Base-by-base conservation (phyloP, 2,888 invertebrate genomes). In the Melanchra persicariae region DNA sequence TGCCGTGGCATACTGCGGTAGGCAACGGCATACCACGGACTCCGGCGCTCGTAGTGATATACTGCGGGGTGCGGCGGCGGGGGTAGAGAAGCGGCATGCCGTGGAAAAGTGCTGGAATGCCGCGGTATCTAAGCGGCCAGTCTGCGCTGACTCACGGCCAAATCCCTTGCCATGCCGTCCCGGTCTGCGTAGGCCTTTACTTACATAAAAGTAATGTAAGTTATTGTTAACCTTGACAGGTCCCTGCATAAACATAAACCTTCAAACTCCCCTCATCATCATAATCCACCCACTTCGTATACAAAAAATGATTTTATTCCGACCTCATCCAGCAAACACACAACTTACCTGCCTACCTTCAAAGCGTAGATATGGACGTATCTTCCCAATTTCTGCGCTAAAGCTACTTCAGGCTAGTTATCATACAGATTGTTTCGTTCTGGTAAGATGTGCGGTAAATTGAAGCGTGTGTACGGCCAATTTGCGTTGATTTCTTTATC, bases 401-500 rank as follows among this genome's bases (percentile, higher is more conserved):
- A 74, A 80, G 57, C 75, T 77, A 76, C 84, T 74, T 51, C 34
- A 19, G 19, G 8, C 69, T 72, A 70, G 75, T 85, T 86, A 86
- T 82, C 91, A 90, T 91, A 90, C 86, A 90, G 87, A 92, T 92
- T 90, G 92, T 92, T 92, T 88, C 88, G 86, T 89, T 85, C 69
- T 69, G 67, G 81, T 79, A 82, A 89, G 89, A 90, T 90, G 89
- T 90, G 90, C 88, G 89, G 88, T 85, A 84, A 86, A 84, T 86
- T 81, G 87, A 85, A 83, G 82, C 84, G 85, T 81, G 85, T 79
- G 85, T 82, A 77, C 85, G 91, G 87, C 87, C 93, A 91, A 93
- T 93, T 93, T 93, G 91, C 91, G 89, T 91, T 91, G 93, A 93
- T 94, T 93, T 92, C 93, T 93, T 93, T 93, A 93, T 93, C 91